A percentile compares a stretch with the other conserved stretches of the same genome.
phyloP scores from a whole-genome alignment of 2,888 invertebrate species.

The Diplolepis rosae region DNA sequence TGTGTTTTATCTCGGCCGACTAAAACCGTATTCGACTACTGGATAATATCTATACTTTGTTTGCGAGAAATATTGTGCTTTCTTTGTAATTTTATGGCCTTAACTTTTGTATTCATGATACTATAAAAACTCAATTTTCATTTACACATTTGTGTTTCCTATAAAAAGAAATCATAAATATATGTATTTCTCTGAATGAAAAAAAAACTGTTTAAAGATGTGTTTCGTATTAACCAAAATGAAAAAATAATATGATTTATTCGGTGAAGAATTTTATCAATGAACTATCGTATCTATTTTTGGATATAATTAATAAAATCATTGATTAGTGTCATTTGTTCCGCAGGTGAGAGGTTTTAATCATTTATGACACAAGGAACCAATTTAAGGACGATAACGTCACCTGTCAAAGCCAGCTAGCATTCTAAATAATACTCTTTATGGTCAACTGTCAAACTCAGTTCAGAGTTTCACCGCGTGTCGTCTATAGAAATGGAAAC shows the following conservation, averaged over 20 bases:
- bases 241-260: no score
- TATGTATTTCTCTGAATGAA: neutral
- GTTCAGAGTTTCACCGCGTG: neutral
- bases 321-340: no score
- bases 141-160: neutral
- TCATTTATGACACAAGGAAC: neutral
- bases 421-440: conserved; percentile 11
- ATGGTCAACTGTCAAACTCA: conserved; percentile 1
- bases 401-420: conserved; percentile 1
- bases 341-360: no score
- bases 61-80: neutral
- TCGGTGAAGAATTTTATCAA: no score
- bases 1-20: neutral
- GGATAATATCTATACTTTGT: neutral
- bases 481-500: conserved; percentile 8
- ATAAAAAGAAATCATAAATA: neutral
- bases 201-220: no score
- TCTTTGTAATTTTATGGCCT: neutral
- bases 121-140: neutral
- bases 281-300: no score
- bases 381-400: neutral
- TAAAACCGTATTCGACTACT: neutral
- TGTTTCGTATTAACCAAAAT: no score
- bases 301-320: no score
- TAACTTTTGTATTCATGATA: neutral